phyloP scores from a whole-genome alignment of 2,888 invertebrate species.

The Pterostichus niger region DNA sequence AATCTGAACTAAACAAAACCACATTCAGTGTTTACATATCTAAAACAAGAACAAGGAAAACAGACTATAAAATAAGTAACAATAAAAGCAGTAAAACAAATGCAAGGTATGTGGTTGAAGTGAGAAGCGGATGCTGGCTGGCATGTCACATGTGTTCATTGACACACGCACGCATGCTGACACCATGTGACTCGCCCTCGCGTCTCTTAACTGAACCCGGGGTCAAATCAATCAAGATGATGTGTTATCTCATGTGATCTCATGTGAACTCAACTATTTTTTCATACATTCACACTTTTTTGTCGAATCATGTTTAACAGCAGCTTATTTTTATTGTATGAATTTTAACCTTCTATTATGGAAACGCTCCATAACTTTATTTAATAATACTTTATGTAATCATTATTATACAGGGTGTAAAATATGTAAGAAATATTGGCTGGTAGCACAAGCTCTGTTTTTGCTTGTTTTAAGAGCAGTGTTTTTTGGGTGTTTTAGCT shows the following conservation, averaged over 20 bases:
- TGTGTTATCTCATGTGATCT: constrained; percentile 25
- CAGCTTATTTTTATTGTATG: too few relatives aligned
- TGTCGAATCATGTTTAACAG: background rate
- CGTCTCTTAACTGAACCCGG: constrained; percentile 50
- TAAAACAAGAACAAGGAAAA: background rate
- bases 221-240: constrained; percentile 57
- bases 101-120: background rate
- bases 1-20: too few relatives aligned
- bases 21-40: too few relatives aligned
- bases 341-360: background rate
- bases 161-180: constrained; percentile 15
- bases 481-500: too few relatives aligned
- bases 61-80: background rate
- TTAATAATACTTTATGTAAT: too few relatives aligned
- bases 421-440: too few relatives aligned
- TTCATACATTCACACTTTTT: background rate
- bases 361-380: too few relatives aligned
- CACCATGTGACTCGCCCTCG: constrained; percentile 56
- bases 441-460: too few relatives aligned
- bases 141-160: constrained; percentile 39
- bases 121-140: constrained; percentile 31
- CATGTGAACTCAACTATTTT: background rate
- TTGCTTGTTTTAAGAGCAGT: too few relatives aligned
- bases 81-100: background rate
- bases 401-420: too few relatives aligned